Percentiles rank a stretch among this genome's conserved stretches.
Evolutionary conservation across 2,888 invertebrate genomes (phyloP).

Genomic region (Ectemnius lituratus): DNA sequence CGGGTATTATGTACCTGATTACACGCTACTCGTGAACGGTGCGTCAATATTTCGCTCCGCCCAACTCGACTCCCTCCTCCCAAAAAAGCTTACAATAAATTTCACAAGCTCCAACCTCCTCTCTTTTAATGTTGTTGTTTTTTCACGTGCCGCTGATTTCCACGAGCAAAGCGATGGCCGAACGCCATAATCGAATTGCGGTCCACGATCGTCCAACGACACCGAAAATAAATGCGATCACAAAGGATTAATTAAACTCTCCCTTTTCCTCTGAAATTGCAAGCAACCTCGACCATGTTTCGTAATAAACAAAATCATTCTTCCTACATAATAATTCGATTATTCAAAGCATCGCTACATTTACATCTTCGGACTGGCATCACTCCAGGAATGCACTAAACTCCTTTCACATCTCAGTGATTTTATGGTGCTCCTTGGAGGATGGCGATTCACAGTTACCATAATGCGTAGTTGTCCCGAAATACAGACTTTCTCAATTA

Average conservation of each 20-base stretch:
- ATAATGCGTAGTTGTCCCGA: no score
- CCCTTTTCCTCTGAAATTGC: background rate
- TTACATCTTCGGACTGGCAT: no score
- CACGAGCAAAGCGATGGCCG: no score
- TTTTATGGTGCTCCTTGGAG: no score
- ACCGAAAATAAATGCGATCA: conserved; percentile 17
- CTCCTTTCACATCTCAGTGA: no score
- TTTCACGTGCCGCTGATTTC: background rate
- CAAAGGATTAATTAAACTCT: conserved; percentile 28
- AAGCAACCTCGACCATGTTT: no score
- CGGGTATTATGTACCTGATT: background rate
- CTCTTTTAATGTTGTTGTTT: background rate
- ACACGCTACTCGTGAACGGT: background rate
- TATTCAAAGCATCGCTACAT: no score
- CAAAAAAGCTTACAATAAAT: background rate
- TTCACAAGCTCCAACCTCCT: background rate
- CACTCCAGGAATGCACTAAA: no score
- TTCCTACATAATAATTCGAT: no score
- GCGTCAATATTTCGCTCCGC: background rate
- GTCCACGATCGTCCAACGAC: background rate
- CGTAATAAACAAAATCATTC: no score
- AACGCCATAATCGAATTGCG: conserved; percentile 15
- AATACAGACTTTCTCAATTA: no score
- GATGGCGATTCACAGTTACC: no score
- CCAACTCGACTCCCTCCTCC: background rate